Evolutionary conservation across 2,888 invertebrate species (phyloP).

Genomic region (Lasioglossum malachurum): DNA sequence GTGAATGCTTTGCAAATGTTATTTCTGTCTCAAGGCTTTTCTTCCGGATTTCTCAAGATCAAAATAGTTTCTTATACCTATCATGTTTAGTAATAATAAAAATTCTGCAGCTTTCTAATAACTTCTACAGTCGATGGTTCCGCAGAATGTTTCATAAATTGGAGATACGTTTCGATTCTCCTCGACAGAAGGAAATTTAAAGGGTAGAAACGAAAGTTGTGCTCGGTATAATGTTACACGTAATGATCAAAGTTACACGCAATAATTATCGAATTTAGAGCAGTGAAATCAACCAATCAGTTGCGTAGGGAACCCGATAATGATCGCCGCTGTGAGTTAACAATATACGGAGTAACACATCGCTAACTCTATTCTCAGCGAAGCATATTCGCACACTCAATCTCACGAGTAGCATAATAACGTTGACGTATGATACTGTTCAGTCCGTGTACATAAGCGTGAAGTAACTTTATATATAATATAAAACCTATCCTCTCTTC

Average conservation of each 20-base stretch:
- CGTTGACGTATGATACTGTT: background rate
- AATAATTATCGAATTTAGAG: background rate
- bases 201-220: background rate
- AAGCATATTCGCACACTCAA: background rate
- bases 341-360: slow-evolving; percentile 16
- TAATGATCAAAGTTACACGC: background rate
- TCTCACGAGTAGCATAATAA: background rate
- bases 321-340: background rate
- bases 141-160: background rate
- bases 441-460: background rate
- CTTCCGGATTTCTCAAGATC: too few species aligned
- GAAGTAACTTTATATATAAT: background rate
- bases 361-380: background rate
- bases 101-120: background rate
- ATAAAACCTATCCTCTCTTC: background rate
- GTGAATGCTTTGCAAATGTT: too few species aligned
- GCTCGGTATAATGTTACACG: background rate
- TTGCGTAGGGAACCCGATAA: background rate
- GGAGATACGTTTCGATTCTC: background rate
- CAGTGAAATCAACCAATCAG: slow-evolving; percentile 38
- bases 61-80: background rate
- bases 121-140: background rate
- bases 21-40: too few species aligned
- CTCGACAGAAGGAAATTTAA: background rate
- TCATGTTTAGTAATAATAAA: background rate